Evolutionary conservation across 2,113 vertebrate genomes (phyloP).

Genomic region (Pao palembangensis): DNA sequence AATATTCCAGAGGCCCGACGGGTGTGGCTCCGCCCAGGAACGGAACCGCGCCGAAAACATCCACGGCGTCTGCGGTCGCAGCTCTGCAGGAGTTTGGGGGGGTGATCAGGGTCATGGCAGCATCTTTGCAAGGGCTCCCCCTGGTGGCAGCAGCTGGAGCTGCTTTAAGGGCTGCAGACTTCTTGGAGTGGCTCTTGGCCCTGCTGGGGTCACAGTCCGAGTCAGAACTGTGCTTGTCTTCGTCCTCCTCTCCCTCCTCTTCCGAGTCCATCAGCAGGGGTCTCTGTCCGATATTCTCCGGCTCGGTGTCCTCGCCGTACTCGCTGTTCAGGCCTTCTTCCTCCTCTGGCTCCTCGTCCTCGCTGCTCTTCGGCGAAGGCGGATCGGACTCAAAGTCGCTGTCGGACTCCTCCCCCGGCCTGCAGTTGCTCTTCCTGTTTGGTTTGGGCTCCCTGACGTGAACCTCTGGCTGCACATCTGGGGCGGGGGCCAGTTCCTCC

Average conservation of each 20-base stretch:
- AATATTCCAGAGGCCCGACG: constrained; percentile 37
- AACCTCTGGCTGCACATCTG: constrained; percentile 16
- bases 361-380: constrained; percentile 94
- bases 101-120: constrained; percentile 9
- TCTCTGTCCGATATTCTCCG: constrained; percentile 87
- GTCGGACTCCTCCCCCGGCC: constrained; percentile 82
- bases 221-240: constrained; percentile 89
- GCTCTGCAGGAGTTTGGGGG: constrained; percentile 18
- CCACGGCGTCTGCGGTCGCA: constrained; percentile 10
- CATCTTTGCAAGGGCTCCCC: constrained; percentile 44
- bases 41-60: constrained; percentile 86
- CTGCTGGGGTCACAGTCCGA: constrained; percentile 79
- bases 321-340: constrained; percentile 88
- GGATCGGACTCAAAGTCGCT: constrained; percentile 98
- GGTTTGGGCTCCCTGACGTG: constrained; percentile 70
- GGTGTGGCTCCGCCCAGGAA: constrained; percentile 71
- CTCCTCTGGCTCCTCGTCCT: constrained; percentile 84
- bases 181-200: constrained; percentile 42
- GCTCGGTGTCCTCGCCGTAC: constrained; percentile 83
- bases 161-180: constrained; percentile 29
- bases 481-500: constrained; percentile 34
- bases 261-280: constrained; percentile 96
- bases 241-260: constrained; percentile 86
- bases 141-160: accelerated
- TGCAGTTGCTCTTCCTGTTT: constrained; percentile 61